Conservation (phyloP, 2,888 invertebrate genomes). For the Heliconius ethilla region DNA sequence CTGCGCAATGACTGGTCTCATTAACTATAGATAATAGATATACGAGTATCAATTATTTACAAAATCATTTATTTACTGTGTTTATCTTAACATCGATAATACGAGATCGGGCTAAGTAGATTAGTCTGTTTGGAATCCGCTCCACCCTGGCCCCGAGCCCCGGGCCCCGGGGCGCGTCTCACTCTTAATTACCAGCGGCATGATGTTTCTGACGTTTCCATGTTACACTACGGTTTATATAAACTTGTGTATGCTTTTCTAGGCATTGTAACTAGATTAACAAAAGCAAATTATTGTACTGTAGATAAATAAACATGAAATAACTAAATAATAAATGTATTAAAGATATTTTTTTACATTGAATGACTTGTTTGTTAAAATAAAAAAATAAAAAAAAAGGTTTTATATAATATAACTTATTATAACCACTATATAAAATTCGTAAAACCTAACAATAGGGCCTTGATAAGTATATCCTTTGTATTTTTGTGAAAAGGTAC, state of each 20-base stretch:
- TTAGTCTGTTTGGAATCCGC: conserved; percentile 10
- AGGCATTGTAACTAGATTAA: neutral
- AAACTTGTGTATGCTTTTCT: neutral
- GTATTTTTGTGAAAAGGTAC: conserved; percentile 12
- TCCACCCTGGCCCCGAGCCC: neutral
- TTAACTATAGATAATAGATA: neutral
- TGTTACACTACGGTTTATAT: neutral
- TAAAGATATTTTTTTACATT: too few relatives aligned
- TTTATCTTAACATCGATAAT: conserved; percentile 4
- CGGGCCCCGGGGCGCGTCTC: conserved; percentile 13
- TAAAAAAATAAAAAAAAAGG: too few relatives aligned
- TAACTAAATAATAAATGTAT: too few relatives aligned
- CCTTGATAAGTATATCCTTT: conserved; percentile 10
- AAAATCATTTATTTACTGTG: neutral
- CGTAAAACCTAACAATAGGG: conserved; percentile 1
- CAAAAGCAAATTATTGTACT: neutral
- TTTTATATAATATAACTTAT: neutral
- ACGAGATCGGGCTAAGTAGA: conserved; percentile 15
- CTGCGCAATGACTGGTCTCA: too few relatives aligned
- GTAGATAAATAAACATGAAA: too few relatives aligned
- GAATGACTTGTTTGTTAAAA: too few relatives aligned
- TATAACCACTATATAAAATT: neutral
- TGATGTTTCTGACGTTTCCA: conserved; percentile 22
- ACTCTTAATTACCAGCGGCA: conserved; percentile 18
- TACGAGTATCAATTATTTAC: neutral